phyloP scores from a whole-genome alignment of 2,113 vertebrate genomes.

The Promerops cafer region DNA sequence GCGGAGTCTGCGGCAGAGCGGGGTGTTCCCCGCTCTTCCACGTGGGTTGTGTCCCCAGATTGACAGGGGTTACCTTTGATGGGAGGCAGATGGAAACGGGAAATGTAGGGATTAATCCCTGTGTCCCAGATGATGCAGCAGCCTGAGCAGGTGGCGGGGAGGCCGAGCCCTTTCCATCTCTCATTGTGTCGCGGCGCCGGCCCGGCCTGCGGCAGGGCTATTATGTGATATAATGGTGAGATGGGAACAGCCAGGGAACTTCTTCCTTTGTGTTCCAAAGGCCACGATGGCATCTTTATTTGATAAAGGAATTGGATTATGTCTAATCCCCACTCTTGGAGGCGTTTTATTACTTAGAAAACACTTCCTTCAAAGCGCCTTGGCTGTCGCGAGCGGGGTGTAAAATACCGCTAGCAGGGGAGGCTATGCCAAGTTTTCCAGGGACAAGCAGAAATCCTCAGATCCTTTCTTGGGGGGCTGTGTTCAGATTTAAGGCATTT shows the following conservation, averaged over 20 bases:
- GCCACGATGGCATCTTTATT: conserved; percentile 48
- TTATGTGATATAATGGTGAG: background rate
- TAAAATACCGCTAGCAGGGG: background rate
- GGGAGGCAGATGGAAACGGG: conserved; percentile 27
- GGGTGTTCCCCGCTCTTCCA: background rate
- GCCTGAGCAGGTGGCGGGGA: conserved; percentile 20
- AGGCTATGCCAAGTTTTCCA: background rate
- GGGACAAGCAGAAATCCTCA: background rate
- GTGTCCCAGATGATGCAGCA: background rate
- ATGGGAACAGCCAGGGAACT: conserved; percentile 1
- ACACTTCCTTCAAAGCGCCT: background rate
- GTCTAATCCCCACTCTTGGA: conserved; percentile 20
- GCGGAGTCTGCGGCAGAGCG: accelerated
- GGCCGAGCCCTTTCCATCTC: conserved; percentile 1
- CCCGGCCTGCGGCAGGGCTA: background rate
- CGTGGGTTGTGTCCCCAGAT: background rate
- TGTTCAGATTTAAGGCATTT: background rate
- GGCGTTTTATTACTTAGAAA: conserved; percentile 38
- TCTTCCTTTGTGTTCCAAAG: conserved; percentile 20
- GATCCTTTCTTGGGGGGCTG: background rate
- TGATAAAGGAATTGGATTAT: conserved; percentile 60
- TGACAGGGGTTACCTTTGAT: conserved; percentile 24
- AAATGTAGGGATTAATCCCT: conserved; percentile 11
- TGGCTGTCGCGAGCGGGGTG: accelerated
- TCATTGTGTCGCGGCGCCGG: background rate